phyloP scores from a whole-genome alignment of 2,888 invertebrate species.

The Arrhopalites spinosus region DNA sequence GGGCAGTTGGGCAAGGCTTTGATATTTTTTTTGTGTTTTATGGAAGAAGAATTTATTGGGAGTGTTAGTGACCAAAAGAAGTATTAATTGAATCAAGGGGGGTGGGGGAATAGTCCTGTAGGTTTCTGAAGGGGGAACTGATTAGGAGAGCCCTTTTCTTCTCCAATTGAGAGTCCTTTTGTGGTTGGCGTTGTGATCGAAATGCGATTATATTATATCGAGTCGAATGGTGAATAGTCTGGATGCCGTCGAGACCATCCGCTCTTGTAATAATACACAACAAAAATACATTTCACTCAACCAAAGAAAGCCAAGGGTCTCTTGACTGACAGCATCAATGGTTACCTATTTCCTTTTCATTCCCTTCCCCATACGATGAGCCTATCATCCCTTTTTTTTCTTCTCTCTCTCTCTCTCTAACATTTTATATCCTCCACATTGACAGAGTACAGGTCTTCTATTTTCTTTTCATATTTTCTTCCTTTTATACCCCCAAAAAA shows the following conservation, averaged over 20 bases:
- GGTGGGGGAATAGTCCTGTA: slow-evolving; percentile 39
- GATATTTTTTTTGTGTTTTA: no score
- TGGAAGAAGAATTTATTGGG: no score
- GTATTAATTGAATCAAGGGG: slow-evolving; percentile 45
- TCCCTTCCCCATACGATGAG: slow-evolving; percentile 21
- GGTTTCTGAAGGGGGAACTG: slow-evolving; percentile 38
- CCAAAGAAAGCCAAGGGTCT: slow-evolving; percentile 36
- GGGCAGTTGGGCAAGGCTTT: no score
- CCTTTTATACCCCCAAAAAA: neutral
- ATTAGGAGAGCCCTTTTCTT: slow-evolving; percentile 46
- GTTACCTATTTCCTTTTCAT: slow-evolving; percentile 41
- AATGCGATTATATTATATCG: slow-evolving; percentile 44
- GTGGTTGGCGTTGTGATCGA: slow-evolving; percentile 37
- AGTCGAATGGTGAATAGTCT: slow-evolving; percentile 25
- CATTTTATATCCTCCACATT: neutral
- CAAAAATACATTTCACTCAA: slow-evolving; percentile 17
- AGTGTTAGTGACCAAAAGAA: no score
- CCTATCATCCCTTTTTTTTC: slow-evolving; percentile 10
- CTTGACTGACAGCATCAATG: slow-evolving; percentile 44
- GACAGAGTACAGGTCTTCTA: no score
- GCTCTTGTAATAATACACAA: slow-evolving; percentile 22
- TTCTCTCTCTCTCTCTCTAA: neutral
- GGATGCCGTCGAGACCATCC: slow-evolving; percentile 22
- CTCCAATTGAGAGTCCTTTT: slow-evolving; percentile 42
- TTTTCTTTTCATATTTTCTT: no score